phyloP scores from a whole-genome alignment of 2,113 vertebrate genomes.

The Pteronura brasiliensis region DNA sequence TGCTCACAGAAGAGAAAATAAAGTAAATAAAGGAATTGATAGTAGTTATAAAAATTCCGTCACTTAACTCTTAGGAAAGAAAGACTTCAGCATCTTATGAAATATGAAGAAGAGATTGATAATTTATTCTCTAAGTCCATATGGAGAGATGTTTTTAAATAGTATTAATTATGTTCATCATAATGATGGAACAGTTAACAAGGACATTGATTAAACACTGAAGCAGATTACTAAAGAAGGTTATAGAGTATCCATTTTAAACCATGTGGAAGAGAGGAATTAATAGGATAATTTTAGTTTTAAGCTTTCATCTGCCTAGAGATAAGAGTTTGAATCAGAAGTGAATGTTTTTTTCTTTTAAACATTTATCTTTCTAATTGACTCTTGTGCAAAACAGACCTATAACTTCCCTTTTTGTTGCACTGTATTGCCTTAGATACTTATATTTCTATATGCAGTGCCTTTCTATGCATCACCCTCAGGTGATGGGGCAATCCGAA shows the following conservation, averaged over 20 bases:
- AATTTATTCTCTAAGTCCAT: conserved; percentile 35
- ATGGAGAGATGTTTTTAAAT: conserved; percentile 35
- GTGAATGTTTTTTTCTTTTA: background rate
- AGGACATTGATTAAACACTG: conserved; percentile 23
- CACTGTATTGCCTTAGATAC: background rate
- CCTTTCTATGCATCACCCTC: background rate
- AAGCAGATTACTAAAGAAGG: conserved; percentile 19
- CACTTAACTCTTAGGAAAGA: background rate
- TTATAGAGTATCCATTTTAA: conserved; percentile 21
- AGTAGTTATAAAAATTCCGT: background rate
- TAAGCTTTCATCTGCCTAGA: background rate
- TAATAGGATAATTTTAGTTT: conserved; percentile 10
- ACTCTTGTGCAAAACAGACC: background rate
- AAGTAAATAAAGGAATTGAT: conserved; percentile 4
- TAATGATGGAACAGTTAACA: conserved; percentile 13
- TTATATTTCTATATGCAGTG: background rate
- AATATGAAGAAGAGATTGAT: conserved; percentile 30
- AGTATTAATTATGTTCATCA: background rate
- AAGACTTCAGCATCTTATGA: conserved; percentile 10
- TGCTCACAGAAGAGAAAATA: background rate
- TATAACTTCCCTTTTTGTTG: background rate
- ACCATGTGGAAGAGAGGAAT: background rate
- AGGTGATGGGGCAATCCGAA: background rate
- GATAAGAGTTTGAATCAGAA: conserved; percentile 19
- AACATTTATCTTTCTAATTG: background rate